A percentile compares a stretch with the other conserved stretches of the same genome.
phyloP scores from a whole-genome alignment of 2,888 invertebrate genomes.

The Tenthredo amoena region DNA sequence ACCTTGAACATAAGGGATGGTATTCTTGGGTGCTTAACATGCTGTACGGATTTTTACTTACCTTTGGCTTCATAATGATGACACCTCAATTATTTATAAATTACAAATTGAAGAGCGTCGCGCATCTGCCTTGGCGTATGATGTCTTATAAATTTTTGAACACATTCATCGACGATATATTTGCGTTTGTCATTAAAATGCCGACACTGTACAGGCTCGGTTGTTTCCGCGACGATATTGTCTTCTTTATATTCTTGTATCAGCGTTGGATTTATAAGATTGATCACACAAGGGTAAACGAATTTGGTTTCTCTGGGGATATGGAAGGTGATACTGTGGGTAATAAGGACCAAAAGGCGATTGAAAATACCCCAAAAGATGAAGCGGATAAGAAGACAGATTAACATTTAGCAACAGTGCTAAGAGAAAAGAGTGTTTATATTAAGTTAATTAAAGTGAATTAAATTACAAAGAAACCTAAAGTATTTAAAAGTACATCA shows the following conservation, averaged over 20 bases:
- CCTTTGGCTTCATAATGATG: conserved; percentile 99
- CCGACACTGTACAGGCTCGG: conserved; percentile 99
- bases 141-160: conserved; percentile 99
- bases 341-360: conserved; percentile 49
- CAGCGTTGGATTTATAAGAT: conserved; percentile 99
- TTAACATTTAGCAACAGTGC: conserved; percentile 50
- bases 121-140: conserved; percentile 99
- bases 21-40: conserved; percentile 98
- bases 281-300: conserved; percentile 96
- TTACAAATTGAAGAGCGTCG: conserved; percentile 99
- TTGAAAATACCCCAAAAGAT: conserved; percentile 53
- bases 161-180: conserved; percentile 99
- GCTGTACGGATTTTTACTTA: conserved; percentile 98
- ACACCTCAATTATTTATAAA: conserved; percentile 99
- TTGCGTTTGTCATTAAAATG: conserved; percentile 99
- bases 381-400: conserved; percentile 60
- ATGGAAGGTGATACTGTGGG: conserved; percentile 83
- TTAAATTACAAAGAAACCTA: background rate
- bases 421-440: conserved; percentile 32
- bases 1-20: conserved; percentile 99
- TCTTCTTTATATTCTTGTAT: conserved; percentile 99
- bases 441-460: conserved; percentile 39
- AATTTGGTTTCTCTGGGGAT: conserved; percentile 98
- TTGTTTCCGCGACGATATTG: conserved; percentile 99
- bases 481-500: conserved; percentile 27